A percentile compares a stretch with the other conserved stretches of the same genome.
phyloP scores from a whole-genome alignment of 2,113 vertebrate genomes.

The Periophthalmodon schlosseri region DNA sequence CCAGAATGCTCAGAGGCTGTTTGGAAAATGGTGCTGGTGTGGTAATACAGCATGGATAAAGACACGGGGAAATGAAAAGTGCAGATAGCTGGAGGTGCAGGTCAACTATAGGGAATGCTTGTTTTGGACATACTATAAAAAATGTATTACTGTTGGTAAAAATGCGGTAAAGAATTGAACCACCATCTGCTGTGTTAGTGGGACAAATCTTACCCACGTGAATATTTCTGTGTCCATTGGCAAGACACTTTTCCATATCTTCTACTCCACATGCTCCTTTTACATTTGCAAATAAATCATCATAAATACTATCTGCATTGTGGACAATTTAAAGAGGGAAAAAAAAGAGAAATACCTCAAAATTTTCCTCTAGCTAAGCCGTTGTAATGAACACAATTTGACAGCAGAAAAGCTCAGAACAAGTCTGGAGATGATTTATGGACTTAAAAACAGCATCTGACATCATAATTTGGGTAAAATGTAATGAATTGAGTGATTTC shows the following conservation, averaged over 20 bases:
- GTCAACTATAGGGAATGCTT: not conserved
- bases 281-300: not conserved
- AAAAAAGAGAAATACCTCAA: too few species aligned
- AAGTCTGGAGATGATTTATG: too few species aligned
- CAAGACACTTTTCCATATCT: not conserved
- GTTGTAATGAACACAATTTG: too few species aligned
- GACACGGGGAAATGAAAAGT: not conserved
- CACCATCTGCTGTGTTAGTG: not conserved
- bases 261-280: not conserved
- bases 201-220: not conserved
- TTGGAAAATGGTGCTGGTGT: slow-evolving; percentile 15
- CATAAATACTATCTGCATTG: not conserved
- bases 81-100: not conserved
- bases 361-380: too few species aligned
- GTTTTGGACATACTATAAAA: not conserved
- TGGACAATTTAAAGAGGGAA: too few species aligned
- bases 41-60: not conserved
- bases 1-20: not conserved
- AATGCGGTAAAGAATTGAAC: not conserved
- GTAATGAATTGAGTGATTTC: too few species aligned
- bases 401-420: too few species aligned
- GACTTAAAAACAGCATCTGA: too few species aligned
- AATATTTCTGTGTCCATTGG: not conserved
- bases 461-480: too few species aligned
- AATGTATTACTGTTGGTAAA: not conserved